phyloP scores from a whole-genome alignment of 2,797 vertebrate genomes.

The Gila robusta region DNA sequence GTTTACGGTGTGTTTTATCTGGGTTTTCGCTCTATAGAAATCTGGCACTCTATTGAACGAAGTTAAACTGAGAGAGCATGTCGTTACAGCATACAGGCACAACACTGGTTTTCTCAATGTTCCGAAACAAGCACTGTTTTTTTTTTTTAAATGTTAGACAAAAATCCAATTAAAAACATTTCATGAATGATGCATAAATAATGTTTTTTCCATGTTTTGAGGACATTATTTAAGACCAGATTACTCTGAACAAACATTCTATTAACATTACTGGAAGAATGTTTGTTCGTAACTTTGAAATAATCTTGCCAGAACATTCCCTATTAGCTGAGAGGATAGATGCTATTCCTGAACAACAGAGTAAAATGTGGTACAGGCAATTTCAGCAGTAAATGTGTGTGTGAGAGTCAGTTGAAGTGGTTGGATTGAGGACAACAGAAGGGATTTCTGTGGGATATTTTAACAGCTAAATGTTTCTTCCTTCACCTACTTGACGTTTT shows the following conservation, averaged over 20 bases:
- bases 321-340: neutral
- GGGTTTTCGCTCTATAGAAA: no score
- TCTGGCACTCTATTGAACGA: no score
- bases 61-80: no score
- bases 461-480: constrained; percentile 34
- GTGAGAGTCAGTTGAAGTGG: neutral
- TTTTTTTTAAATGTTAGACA: neutral
- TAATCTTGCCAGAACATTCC: neutral
- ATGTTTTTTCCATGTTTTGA: neutral
- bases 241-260: neutral
- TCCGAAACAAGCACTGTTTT: neutral
- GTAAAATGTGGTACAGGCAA: neutral
- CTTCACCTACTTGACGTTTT: constrained; percentile 15
- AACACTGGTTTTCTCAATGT: neutral
- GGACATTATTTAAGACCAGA: neutral
- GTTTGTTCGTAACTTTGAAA: neutral
- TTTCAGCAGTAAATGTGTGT: neutral
- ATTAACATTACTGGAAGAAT: neutral
- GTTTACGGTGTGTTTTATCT: no score
- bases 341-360: neutral
- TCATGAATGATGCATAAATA: neutral
- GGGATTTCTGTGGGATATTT: constrained; percentile 37
- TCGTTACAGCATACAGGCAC: no score
- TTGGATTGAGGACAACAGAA: constrained; percentile 17
- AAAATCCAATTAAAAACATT: neutral